phyloP scores from a whole-genome alignment of 2,797 vertebrate genomes.

The Sebastes itinus region DNA sequence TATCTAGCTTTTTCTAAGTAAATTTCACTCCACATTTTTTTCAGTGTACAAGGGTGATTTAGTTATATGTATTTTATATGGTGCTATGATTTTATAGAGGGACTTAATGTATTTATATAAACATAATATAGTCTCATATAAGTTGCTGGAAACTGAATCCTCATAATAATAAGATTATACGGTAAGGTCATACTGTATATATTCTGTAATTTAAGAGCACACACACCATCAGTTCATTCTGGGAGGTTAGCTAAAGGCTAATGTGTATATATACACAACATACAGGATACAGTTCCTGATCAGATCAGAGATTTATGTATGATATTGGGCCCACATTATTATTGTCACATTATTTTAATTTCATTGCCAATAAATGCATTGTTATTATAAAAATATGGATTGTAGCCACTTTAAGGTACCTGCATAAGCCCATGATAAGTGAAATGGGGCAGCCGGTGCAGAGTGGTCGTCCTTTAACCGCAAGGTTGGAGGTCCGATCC shows the following conservation, averaged over 20 bases:
- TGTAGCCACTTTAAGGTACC: background rate
- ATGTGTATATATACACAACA: background rate
- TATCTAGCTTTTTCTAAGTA: too few species aligned
- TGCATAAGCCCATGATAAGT: background rate
- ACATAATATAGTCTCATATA: background rate
- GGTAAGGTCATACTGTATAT: background rate
- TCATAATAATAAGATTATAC: background rate
- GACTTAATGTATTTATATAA: background rate
- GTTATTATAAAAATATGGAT: background rate
- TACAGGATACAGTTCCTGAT: background rate
- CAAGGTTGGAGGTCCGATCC: too few species aligned
- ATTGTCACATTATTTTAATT: background rate
- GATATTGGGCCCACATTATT: background rate
- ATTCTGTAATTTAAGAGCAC: background rate
- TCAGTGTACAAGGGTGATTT: background rate
- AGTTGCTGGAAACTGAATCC: background rate
- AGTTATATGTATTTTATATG: background rate
- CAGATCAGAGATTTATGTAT: conserved; percentile 5
- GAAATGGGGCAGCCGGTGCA: background rate
- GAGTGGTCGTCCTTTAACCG: too few species aligned
- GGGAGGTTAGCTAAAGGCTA: background rate
- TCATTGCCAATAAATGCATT: background rate
- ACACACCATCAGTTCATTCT: background rate
- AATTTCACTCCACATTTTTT: too few species aligned
- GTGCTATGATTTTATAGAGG: background rate